Conservation (phyloP, 2,888 invertebrate species). For the Automeris io region DNA sequence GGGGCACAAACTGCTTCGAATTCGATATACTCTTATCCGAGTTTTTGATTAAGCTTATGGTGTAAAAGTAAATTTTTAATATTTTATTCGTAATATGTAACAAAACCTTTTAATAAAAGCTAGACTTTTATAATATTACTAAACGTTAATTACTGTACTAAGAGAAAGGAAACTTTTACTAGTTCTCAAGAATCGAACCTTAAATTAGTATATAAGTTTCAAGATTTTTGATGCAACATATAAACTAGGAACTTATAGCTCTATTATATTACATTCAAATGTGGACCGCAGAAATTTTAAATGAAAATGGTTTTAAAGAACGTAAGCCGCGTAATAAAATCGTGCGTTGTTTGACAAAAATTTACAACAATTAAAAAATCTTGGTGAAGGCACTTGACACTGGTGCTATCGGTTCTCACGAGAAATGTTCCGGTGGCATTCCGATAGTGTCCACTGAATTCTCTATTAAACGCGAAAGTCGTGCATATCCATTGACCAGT, state of each 20-base stretch:
- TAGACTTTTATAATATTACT: no score
- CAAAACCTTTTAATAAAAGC: no score
- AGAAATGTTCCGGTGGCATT: conserved; percentile 65
- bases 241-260: conserved; percentile 53
- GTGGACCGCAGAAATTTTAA: conserved; percentile 16
- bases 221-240: no score
- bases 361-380: conserved; percentile 60
- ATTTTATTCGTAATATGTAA: no score
- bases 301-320: conserved; percentile 59
- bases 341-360: conserved; percentile 70
- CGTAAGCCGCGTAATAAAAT: conserved; percentile 63
- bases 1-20: conserved; percentile 29
- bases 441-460: conserved; percentile 56
- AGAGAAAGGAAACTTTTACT: no score
- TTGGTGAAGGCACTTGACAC: conserved; percentile 54
- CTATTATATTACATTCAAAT: conserved; percentile 33
- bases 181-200: no score
- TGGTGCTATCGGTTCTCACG: conserved; percentile 61
- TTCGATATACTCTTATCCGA: conserved; percentile 48
- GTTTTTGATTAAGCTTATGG: no score
- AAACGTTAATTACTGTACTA: no score
- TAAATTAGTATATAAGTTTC: no score
- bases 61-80: no score
- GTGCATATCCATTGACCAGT: conserved; percentile 66
- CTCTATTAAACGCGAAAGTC: conserved; percentile 65